Percentiles rank a stretch among this genome's conserved stretches.
phyloP scores from a whole-genome alignment of 2,797 vertebrate species.

The Brotogeris chrysoptera region DNA sequence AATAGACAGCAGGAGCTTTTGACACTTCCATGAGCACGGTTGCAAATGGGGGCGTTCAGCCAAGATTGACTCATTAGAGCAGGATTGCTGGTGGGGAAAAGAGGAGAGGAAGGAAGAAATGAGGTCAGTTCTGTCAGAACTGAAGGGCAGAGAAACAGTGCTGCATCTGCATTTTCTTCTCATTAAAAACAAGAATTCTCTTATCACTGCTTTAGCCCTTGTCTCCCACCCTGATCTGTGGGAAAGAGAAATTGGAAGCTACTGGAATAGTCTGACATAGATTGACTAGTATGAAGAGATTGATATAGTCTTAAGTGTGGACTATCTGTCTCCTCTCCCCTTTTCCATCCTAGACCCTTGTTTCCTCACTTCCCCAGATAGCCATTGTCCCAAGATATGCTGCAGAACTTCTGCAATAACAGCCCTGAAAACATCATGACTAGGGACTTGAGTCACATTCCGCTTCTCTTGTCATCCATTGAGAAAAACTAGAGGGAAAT shows the following conservation, averaged over 20 bases:
- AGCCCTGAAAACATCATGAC: not conserved
- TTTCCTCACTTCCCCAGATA: not conserved
- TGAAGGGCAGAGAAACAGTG: not conserved
- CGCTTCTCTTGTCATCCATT: not conserved
- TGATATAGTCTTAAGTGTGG: not conserved
- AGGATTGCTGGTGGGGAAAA: not conserved
- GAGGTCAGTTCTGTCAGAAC: slow-evolving; percentile 18
- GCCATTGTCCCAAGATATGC: not conserved
- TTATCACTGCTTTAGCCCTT: not conserved
- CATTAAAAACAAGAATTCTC: not conserved
- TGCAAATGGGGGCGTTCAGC: not conserved
- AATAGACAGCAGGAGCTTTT: slow-evolving; percentile 23
- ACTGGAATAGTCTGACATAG: not conserved
- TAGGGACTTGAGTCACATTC: not conserved
- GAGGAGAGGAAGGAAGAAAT: slow-evolving; percentile 36
- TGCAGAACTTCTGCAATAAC: not conserved
- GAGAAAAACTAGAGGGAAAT: not conserved
- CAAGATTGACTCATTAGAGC: slow-evolving; percentile 46
- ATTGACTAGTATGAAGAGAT: not conserved
- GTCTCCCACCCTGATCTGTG: not conserved
- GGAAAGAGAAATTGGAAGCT: not conserved
- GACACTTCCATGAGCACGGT: slow-evolving; percentile 6
- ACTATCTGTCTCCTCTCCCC: not conserved
- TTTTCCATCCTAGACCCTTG: not conserved
- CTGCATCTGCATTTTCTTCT: not conserved